Percentiles rank a stretch among this genome's conserved stretches.
These are phyloP conservation scores for Menidia beryllina DNA, from an alignment of 2,113 vertebrate species.

Conservation along the genomic window DNA sequence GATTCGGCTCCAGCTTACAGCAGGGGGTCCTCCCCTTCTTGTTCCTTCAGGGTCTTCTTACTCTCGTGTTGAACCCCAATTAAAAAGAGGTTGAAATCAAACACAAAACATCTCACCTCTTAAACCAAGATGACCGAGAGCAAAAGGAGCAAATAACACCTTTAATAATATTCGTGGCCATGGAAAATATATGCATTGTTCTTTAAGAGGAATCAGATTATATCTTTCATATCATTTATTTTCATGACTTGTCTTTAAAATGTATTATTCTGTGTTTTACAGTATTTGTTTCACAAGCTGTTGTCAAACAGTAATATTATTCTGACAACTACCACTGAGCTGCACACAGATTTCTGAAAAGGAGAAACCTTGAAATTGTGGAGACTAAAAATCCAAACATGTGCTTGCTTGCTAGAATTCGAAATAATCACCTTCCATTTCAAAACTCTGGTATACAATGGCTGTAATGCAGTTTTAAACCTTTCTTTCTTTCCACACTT, in stretches of 20 bases:
- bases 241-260: not conserved
- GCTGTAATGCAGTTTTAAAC: slow-evolving; percentile 13
- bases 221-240: not conserved
- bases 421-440: slow-evolving; percentile 36
- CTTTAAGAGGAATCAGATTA: not conserved
- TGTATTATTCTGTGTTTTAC: not conserved
- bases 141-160: not conserved
- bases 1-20: slow-evolving; percentile 71
- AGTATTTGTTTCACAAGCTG: not conserved
- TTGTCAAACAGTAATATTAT: not conserved
- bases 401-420: slow-evolving; percentile 21
- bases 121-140: not conserved
- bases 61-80: slow-evolving; percentile 67
- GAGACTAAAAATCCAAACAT: slow-evolving; percentile 35
- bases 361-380: slow-evolving; percentile 17
- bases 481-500: slow-evolving; percentile 41
- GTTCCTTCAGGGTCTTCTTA: slow-evolving; percentile 37
- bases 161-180: not conserved
- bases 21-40: slow-evolving; percentile 40
- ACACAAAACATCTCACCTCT: slow-evolving; percentile 20
- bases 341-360: slow-evolving; percentile 12
- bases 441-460: slow-evolving; percentile 10
- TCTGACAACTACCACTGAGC: slow-evolving; percentile 1
- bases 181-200: not conserved
- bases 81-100: slow-evolving; percentile 49